Percentiles rank a stretch among this genome's conserved stretches.
Conservation (phyloP, 2,888 invertebrate genomes). For the Tuberolachnus salignus region DNA sequence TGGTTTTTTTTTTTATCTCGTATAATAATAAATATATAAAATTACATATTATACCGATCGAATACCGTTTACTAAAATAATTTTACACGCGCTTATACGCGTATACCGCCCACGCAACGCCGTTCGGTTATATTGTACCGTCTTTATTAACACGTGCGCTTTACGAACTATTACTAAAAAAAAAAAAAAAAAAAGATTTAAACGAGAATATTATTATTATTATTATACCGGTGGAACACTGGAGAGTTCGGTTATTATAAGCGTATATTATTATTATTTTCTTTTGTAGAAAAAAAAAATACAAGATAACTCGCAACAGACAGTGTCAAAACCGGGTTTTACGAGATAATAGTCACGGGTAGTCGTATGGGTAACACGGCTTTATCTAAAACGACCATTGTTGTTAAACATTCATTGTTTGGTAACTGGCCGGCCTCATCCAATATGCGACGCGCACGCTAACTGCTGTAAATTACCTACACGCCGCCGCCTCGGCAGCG, state of each 20-base stretch:
- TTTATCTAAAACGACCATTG: conserved; percentile 54
- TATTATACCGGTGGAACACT: conserved; percentile 14
- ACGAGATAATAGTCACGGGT: conserved; percentile 32
- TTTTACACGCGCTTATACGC: neutral
- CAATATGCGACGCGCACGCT: conserved; percentile 48
- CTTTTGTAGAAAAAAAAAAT: conserved; percentile 39
- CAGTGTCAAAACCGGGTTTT: conserved; percentile 53
- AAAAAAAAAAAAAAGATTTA: conserved; percentile 10
- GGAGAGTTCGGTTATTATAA: conserved; percentile 24
- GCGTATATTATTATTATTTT: neutral
- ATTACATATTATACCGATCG: no score
- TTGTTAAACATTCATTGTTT: conserved; percentile 54
- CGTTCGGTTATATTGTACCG: conserved; percentile 21
- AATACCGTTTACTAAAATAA: conserved; percentile 13
- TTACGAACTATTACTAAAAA: conserved; percentile 17
- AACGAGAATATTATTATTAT: neutral
- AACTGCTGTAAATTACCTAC: conserved; percentile 52
- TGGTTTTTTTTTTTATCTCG: no score
- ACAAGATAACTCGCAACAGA: conserved; percentile 43
- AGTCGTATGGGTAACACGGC: conserved; percentile 8
- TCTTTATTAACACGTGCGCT: conserved; percentile 38
- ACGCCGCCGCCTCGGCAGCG: neutral
- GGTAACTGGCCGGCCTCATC: conserved; percentile 54
- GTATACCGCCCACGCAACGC: conserved; percentile 36
- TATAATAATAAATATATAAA: no score